Conservation (phyloP, 2,797 vertebrate species). For the Hybognathus amarus region DNA sequence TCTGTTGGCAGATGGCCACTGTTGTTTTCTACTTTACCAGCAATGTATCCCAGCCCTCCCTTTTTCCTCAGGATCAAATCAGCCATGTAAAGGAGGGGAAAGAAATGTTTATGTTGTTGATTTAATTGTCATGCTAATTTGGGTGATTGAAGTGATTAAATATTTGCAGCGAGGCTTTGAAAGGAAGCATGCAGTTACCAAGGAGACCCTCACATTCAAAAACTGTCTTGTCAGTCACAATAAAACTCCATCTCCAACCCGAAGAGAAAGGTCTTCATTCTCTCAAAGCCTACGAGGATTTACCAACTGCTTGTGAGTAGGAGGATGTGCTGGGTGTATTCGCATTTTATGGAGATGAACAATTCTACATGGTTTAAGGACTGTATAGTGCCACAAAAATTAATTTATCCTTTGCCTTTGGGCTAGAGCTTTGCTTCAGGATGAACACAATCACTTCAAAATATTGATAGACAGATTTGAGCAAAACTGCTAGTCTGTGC, state of each 20-base stretch:
- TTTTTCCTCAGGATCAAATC: slow-evolving; percentile 50
- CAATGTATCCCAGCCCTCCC: slow-evolving; percentile 53
- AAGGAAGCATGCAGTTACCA: slow-evolving; percentile 73
- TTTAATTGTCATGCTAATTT: slow-evolving; percentile 77
- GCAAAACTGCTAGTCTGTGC: slow-evolving; percentile 60
- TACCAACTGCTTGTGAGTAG: slow-evolving; percentile 65
- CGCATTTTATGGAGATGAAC: slow-evolving; percentile 68
- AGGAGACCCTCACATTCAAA: slow-evolving; percentile 71
- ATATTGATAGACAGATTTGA: slow-evolving; percentile 68
- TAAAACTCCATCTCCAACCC: slow-evolving; percentile 64
- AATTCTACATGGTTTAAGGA: slow-evolving; percentile 68
- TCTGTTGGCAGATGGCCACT: slow-evolving; percentile 62
- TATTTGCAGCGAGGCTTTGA: slow-evolving; percentile 67
- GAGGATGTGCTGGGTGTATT: slow-evolving; percentile 68
- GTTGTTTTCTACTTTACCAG: slow-evolving; percentile 61
- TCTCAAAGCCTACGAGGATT: slow-evolving; percentile 63
- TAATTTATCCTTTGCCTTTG: slow-evolving; percentile 61
- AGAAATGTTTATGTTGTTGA: slow-evolving; percentile 70
- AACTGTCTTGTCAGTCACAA: slow-evolving; percentile 66
- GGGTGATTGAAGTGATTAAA: slow-evolving; percentile 73
- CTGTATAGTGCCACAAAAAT: slow-evolving; percentile 60
- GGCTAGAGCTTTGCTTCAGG: slow-evolving; percentile 63
- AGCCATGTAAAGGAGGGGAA: slow-evolving; percentile 53
- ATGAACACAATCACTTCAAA: slow-evolving; percentile 64
- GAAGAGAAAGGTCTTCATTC: slow-evolving; percentile 69